Percentiles rank a stretch among this genome's conserved stretches.
Conservation (phyloP, 1,140 invertebrate species). For the Drosophila repletoides region DNA sequence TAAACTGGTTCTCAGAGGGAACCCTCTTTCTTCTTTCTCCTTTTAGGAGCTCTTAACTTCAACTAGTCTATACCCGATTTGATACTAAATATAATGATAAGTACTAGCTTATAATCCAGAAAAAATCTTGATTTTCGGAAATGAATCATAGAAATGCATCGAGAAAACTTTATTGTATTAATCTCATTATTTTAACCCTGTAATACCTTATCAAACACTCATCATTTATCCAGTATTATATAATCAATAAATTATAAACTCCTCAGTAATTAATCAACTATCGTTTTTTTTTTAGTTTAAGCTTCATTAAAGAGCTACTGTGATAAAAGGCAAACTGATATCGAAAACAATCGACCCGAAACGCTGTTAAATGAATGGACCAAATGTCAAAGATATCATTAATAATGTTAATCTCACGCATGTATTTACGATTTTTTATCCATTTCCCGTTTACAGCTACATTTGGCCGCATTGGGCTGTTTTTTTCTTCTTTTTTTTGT, state of each 20-base stretch:
- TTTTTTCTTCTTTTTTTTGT: constrained; percentile 7
- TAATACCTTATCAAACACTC: background rate
- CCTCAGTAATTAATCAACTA: background rate
- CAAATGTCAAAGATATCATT: constrained; percentile 34
- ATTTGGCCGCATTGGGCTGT: constrained; percentile 37
- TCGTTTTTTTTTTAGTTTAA: too few species aligned
- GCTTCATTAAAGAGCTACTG: constrained; percentile 9
- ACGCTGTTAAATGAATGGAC: background rate
- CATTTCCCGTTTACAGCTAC: constrained; percentile 46
- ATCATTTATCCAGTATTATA: background rate
- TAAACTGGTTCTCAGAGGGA: too few species aligned
- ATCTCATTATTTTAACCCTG: too few species aligned
- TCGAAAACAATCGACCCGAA: constrained; percentile 2
- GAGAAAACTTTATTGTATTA: too few species aligned
- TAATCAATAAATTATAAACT: background rate
- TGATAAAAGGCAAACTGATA: constrained; percentile 13
- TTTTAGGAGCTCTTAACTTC: too few species aligned
- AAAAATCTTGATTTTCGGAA: too few species aligned
- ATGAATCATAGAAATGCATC: too few species aligned
- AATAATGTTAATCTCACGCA: constrained; percentile 37
- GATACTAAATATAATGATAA: too few species aligned
- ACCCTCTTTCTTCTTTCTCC: too few species aligned
- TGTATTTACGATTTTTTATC: constrained; percentile 25
- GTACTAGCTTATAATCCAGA: too few species aligned
- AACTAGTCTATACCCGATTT: too few species aligned